Evolutionary conservation across 2,113 vertebrate species (phyloP), one percentile per base, ranked within the genome.

Genomic region (Solea senegalensis): DNA sequence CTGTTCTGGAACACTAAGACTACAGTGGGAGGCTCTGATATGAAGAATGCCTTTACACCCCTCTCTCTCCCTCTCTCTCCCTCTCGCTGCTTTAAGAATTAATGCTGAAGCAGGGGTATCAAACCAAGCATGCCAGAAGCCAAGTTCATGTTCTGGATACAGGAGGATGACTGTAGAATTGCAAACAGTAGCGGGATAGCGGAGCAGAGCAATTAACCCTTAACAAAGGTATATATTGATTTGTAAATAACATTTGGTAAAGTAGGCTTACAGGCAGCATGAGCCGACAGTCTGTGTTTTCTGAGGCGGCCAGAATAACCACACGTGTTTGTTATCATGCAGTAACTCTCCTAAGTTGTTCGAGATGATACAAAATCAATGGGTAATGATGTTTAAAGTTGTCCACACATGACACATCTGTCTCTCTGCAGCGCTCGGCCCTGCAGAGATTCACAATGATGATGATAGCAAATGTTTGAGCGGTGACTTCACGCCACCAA

Each of bases 401-500:
- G 34, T 4, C 34, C 34, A 34, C 34, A 34, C 34, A 34, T 34
- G 34, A 34, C 34, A 34, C 1, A 34, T 34, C 34, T 34, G 3
- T 34, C 34, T 34, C 5, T 34, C 3, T 34, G 34, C 34, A 34
- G 34, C 34, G 5, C 21, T 21, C 21, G 21, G 21, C 21, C 21
- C 21, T 21, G 34, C 5, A 34, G 34, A 34, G 34, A 13, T 14
- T 48, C 45, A 5, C 45, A 13, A 13, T 48, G 45, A 10, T 10
- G 45, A 10, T 44, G 53, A 52, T n/a, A 52, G n/a, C 10, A 9
- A 72, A 41, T 65, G 68, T 67, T 62, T 58, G 61, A 53, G 8
- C 60, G 51, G 50, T 52, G 44, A 13, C 65, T 70, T 84, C 63
- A 57, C 62, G 49, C 69, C 45, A 57, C 44, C 57, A 65, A 54